Base-by-base conservation (phyloP, 2,797 vertebrate species). In the Semotilus atromaculatus region DNA sequence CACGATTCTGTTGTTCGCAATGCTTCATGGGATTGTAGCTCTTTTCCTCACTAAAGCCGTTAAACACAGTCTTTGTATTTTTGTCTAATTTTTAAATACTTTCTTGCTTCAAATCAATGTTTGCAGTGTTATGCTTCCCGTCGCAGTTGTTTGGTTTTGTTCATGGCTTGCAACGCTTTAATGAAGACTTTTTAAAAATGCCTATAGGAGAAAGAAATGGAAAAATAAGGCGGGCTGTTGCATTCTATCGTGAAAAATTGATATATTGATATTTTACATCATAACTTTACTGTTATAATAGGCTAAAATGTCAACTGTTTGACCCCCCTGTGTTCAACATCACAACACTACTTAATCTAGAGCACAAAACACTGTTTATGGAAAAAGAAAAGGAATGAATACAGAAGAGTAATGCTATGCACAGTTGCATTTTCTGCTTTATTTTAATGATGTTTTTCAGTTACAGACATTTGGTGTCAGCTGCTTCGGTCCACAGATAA, bases 391-490 rank as follows among this genome's bases (percentile, higher is more conserved):
- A 43, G n/a, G 23, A 23, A 29, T 36, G n/a, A 80, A 76, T 16
- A 11, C 53, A 58, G 19, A 66, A 66, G 3, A 75, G 5, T 66
- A 45, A 81, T 80, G 45, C 73, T 84, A 88, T 85, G 74, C 87
- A 89, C 81, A 72, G 85, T 58, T 87, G 89, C 88, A 86, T 86
- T 86, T 83, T 89, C 60, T 73, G 73, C 51, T 88, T 85, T 75
- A 82, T 85, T 84, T 84, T 48, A 83, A 73, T 45, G 83, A 87
- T 87, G 84, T 85, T 43, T 81, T 76, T 83, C 36, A 67, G 75
- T 84, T 86, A 78, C 84, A 89, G 85, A 86, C 77, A 85, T 60
- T 86, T 88, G 82, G 82, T 80, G 68, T 85, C 55, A 40, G 38
- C 31, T 64, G 21, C 34, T 71, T 88, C 71, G 62, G 77, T 87